Conservation (phyloP, 2,797 vertebrate species). For the Xiphophorus birchmanni region DNA sequence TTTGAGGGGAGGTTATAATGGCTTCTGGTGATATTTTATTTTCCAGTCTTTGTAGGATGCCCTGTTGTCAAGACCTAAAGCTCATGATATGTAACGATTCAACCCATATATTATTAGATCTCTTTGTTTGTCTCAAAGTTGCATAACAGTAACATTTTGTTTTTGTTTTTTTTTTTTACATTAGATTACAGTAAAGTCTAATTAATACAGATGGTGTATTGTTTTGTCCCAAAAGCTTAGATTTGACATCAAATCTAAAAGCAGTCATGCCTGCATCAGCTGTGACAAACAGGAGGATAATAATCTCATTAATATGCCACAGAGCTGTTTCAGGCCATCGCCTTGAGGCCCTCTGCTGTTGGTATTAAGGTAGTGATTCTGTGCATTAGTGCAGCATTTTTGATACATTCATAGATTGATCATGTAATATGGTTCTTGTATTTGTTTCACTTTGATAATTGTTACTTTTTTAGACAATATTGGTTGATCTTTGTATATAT, state of each 20-base stretch:
- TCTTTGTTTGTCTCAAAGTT: neutral
- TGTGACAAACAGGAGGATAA: slow-evolving; percentile 36
- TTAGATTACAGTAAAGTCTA: neutral
- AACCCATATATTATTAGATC: neutral
- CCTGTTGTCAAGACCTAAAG: neutral
- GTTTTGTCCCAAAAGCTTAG: slow-evolving; percentile 31
- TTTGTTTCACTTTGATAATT: neutral
- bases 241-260: slow-evolving; percentile 22
- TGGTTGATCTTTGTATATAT: neutral
- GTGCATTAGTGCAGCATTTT: slow-evolving; percentile 51
- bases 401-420: neutral
- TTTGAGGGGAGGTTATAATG: slow-evolving; percentile 30
- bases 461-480: neutral
- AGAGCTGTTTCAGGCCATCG: slow-evolving; percentile 57
- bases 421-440: neutral
- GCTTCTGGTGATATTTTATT: slow-evolving; percentile 38
- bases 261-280: slow-evolving; percentile 34
- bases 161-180: neutral
- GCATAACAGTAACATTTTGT: neutral
- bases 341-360: slow-evolving; percentile 79
- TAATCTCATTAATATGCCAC: slow-evolving; percentile 68
- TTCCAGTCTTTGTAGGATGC: slow-evolving; percentile 22
- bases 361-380: slow-evolving; percentile 55
- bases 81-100: neutral
- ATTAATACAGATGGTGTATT: slow-evolving; percentile 9